phyloP scores from a whole-genome alignment of 2,113 vertebrate species.

The Pristiophorus japonicus region DNA sequence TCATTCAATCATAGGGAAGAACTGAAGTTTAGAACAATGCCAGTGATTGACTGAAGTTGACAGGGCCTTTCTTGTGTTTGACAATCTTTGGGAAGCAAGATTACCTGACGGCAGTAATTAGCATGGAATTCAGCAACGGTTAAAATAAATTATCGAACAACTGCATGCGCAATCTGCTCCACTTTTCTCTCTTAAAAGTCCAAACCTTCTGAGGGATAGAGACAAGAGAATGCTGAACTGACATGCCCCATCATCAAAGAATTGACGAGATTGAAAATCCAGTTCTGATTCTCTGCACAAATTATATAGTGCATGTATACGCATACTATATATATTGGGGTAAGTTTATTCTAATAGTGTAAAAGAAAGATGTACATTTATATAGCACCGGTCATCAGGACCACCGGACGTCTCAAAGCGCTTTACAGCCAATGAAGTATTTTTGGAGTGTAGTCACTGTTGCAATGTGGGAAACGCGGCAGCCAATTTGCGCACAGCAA shows the following conservation, averaged over 20 bases:
- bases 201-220: neutral
- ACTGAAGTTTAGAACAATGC: constrained; percentile 20
- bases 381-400: too few species aligned
- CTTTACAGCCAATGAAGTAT: too few species aligned
- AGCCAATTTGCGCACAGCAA: too few species aligned
- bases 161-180: neutral
- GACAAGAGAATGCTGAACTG: neutral
- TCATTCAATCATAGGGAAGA: neutral
- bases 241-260: neutral
- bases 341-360: too few species aligned
- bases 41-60: neutral
- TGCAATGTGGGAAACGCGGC: too few species aligned
- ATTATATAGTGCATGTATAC: too few species aligned
- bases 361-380: too few species aligned
- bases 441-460: too few species aligned
- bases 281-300: neutral
- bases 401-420: too few species aligned
- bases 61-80: neutral
- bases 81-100: neutral
- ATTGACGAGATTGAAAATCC: neutral
- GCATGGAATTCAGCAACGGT: neutral
- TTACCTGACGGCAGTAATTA: neutral
- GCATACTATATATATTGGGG: too few species aligned
- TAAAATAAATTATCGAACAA: neutral
- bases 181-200: neutral